Conservation (phyloP, 2,888 invertebrate genomes). For the Gasteruption jaculator region DNA sequence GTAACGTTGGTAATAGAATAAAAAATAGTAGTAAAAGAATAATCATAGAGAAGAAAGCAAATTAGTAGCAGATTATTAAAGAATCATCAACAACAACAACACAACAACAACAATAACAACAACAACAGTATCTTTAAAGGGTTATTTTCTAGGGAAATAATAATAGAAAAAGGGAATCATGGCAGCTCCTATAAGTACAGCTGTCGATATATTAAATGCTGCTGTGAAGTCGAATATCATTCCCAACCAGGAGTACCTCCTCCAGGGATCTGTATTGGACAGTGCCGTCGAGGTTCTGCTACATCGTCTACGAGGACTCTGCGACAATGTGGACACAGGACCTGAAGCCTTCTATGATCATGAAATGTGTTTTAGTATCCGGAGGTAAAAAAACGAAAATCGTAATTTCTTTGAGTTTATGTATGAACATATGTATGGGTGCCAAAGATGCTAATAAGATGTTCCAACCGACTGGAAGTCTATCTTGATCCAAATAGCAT, state of each 20-base stretch:
- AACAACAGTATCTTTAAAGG: conserved; percentile 27
- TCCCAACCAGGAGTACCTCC: conserved; percentile 88
- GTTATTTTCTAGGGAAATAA: no score
- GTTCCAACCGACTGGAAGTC: no score
- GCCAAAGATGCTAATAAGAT: no score
- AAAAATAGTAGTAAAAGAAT: background rate
- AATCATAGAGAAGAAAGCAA: conserved; percentile 8
- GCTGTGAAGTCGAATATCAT: conserved; percentile 82
- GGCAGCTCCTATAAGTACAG: conserved; percentile 59
- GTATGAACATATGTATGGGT: no score
- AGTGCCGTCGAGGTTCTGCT: conserved; percentile 85
- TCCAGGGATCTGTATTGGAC: conserved; percentile 92
- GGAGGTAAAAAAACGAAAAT: conserved; percentile 48
- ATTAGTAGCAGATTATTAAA: no score
- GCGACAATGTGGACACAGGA: conserved; percentile 87
- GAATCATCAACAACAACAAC: background rate
- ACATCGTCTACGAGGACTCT: conserved; percentile 81
- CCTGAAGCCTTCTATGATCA: conserved; percentile 92
- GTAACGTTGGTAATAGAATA: no score
- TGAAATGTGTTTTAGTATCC: conserved; percentile 82
- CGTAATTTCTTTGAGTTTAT: no score
- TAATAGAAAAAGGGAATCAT: conserved; percentile 23
- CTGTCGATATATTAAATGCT: conserved; percentile 72
- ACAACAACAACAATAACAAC: conserved; percentile 14
- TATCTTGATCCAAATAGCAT: no score